These are phyloP conservation scores for Aldrovandia affinis DNA, from an alignment of 2,797 vertebrate genomes.

Conservation along the genomic window DNA sequence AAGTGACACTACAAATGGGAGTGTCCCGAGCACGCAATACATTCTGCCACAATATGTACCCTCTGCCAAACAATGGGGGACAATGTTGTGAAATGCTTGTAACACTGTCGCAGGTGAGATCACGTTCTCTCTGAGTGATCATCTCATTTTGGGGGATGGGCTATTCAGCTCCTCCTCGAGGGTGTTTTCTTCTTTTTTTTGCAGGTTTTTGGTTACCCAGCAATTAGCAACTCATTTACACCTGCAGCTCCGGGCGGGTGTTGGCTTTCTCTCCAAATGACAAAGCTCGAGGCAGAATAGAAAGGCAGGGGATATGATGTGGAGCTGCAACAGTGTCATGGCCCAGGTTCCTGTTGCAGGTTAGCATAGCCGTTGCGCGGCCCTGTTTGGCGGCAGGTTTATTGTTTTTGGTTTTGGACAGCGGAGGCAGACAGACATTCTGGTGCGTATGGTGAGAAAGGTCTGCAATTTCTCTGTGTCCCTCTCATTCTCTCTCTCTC, in stretches of 20 bases:
- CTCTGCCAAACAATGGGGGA: slow-evolving; percentile 56
- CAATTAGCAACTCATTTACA: slow-evolving; percentile 19
- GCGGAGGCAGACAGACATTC: background rate
- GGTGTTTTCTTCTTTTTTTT: no score
- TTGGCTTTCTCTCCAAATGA: background rate
- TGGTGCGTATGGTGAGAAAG: background rate
- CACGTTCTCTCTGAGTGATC: slow-evolving; percentile 47
- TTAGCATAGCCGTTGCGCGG: slow-evolving; percentile 48
- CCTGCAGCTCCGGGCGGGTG: background rate
- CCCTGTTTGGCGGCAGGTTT: slow-evolving; percentile 56
- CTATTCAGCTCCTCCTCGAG: background rate
- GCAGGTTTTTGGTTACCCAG: slow-evolving; percentile 4
- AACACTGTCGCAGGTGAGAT: slow-evolving; percentile 44
- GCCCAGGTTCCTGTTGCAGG: background rate
- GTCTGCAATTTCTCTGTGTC: background rate
- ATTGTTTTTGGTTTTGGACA: slow-evolving; percentile 52
- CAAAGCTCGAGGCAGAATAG: background rate
- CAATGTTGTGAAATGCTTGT: slow-evolving; percentile 47
- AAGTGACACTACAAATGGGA: slow-evolving; percentile 60
- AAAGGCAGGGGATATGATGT: background rate
- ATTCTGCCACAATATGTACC: slow-evolving; percentile 48
- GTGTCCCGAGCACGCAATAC: slow-evolving; percentile 56
- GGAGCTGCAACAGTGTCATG: background rate
- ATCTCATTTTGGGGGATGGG: slow-evolving; percentile 2
- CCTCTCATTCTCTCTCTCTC: slow-evolving; percentile 35